Base-by-base conservation (phyloP, 2,113 vertebrate species). In the Eurystomus gularis region DNA sequence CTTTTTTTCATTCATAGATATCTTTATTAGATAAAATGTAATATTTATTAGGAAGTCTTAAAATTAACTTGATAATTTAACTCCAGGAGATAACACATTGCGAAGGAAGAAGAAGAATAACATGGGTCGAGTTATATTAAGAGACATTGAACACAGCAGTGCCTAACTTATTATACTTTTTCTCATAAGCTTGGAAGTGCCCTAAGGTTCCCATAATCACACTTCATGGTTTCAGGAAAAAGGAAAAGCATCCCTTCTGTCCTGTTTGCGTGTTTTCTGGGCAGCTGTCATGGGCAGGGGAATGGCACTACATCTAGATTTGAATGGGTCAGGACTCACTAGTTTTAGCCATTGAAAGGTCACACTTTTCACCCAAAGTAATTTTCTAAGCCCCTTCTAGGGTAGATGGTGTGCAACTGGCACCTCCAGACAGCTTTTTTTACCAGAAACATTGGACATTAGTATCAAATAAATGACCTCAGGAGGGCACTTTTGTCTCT, bases 201-300 rank as follows among this genome's bases (percentile, higher is more conserved):
- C 25, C 52, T 35, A 24, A 13, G 3, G 8, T 57, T 86, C 51
- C 13, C 21, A 71, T 35, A 46, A 17, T 61, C 26, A 48, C 29
- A 91, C 8, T 37, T 92, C 54, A 82, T 0, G 2, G 29, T 11
- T 37, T 69, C 35, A 84, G 29, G 42, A 42, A 29, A n/a, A 90
- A 72, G 11, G 19, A 57, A 66, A 33, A 85, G 7, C 13, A 80
- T 75, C 69, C n/a, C 5, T 1, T 52, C 37, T 69, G 23, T 68
- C 37, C 40, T 20, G 18, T 49, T 66, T 35, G 20, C 17, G 24
- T n/a, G 10, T 78, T 86, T 93, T 48, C 48, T 57, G 21, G 16
- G 17, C 54, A 51, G 42, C 5, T 1, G 0, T 58, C 48, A 51
- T 0, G 0, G 58, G 9, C 31, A 52, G 37, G 24, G 72, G 49